Base-by-base conservation (phyloP, 1,140 invertebrate species). In the Himalopsyche phryganea region DNA sequence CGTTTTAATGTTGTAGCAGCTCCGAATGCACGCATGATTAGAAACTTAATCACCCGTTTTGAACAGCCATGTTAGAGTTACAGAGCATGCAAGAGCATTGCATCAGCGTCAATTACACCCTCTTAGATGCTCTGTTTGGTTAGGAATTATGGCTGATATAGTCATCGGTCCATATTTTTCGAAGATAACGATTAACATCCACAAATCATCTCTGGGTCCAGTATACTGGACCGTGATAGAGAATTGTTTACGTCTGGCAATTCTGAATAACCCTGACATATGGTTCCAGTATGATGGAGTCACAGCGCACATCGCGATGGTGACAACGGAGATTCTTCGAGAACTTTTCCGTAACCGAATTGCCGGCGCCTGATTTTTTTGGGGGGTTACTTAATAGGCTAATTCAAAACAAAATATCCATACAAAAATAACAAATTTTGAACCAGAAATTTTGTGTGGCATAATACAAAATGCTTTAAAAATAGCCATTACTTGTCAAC, bases 211-310 rank as follows among this genome's bases (percentile, higher is more conserved):
- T n/a, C 6, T 6, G 6, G 33, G 35, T 33, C 18, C 48, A 13
- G 10, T 23, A 18, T 61, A 58, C 28, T 33, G 55, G n/a, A 58
- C 28, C 20, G 58, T 61, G 60, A 47, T 61, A 40, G 49, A 61
- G 33, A 42, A 58, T 46, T 61, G 57, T 51, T 58, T 52, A 36
- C 6, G 41, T 13, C 48, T 48, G 58, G 40, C 40, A n/a, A 19
- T 51, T 40, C 48, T 33, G 36, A 56, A 56, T 20, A 47, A 49
- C 36, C 52, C 52, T 28, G 32, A 62, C 6, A 28, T 65, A 36
- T 62, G 51, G 59, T 65, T 65, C 41, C 63, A 65, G 61, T 49
- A 65, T 50, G 62, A 65, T 65, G 58, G 50, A 50, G 62, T 61
- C 46, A 62, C 60, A 14, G 50, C 42, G 15, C 65, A 63, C 60